Evolutionary conservation across 1,140 invertebrate genomes (phyloP).

Genomic region (Neuroterus valhalla): DNA sequence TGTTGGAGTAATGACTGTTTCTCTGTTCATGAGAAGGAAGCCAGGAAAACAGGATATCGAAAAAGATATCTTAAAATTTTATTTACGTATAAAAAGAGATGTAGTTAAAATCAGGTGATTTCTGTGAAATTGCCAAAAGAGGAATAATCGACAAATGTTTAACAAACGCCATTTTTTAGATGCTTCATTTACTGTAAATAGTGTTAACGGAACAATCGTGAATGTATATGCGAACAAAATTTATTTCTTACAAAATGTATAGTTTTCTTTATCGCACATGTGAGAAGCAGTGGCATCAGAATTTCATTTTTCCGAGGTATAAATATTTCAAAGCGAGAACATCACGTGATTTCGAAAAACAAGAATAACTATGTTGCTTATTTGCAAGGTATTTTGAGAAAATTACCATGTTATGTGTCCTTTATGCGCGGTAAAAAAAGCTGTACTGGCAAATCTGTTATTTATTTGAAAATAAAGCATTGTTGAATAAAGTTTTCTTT

Average conservation of each 20-base stretch:
- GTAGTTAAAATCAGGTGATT: neutral
- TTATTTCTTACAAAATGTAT: neutral
- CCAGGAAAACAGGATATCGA: neutral
- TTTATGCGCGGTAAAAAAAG: no score
- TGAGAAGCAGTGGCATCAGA: neutral
- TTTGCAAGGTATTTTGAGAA: no score
- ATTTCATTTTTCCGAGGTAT: no score
- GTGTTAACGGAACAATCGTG: neutral
- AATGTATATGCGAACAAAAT: neutral
- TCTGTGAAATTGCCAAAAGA: conserved; percentile 1
- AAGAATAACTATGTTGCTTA: no score
- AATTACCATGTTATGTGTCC: no score
- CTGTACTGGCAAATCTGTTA: neutral
- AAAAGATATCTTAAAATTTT: neutral
- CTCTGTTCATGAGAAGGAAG: neutral
- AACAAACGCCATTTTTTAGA: neutral
- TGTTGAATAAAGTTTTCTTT: neutral
- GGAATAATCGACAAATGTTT: neutral
- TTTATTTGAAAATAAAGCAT: neutral
- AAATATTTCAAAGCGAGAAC: no score
- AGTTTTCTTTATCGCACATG: neutral
- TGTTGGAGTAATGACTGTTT: neutral
- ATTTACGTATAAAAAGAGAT: neutral
- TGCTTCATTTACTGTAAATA: conserved; percentile 23
- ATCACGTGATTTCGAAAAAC: no score